These are phyloP conservation scores for Poeciliopsis gracilis DNA, from an alignment of 2,797 vertebrate genomes.

Conservation along the genomic window DNA sequence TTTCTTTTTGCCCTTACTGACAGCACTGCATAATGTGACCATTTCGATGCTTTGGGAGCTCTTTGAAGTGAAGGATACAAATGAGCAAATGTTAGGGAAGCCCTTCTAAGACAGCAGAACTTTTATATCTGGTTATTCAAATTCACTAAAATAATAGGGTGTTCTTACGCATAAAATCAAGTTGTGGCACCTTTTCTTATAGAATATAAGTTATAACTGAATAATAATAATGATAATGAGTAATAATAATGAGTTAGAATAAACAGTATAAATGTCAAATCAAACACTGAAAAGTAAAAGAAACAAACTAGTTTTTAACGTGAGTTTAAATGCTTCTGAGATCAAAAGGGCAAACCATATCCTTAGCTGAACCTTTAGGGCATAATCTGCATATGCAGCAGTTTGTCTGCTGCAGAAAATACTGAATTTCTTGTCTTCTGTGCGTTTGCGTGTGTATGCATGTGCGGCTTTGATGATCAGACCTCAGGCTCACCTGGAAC, in stretches of 20 bases:
- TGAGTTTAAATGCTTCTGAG: not conserved
- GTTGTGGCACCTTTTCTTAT: not conserved
- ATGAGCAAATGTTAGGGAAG: not conserved
- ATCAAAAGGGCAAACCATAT: constrained; percentile 8
- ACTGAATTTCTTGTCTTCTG: constrained; percentile 1
- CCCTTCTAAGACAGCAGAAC: not conserved
- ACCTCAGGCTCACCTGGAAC: constrained; percentile 86
- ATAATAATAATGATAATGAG: too few species aligned
- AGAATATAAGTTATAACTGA: too few species aligned
- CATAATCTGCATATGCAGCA: constrained; percentile 31
- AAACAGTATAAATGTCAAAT: not conserved
- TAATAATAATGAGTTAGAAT: too few species aligned
- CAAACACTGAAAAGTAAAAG: not conserved
- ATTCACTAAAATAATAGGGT: not conserved
- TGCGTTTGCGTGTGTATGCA: constrained; percentile 3
- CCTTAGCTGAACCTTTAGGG: constrained; percentile 47
- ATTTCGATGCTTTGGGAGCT: not conserved
- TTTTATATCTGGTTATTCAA: not conserved
- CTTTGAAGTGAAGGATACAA: not conserved
- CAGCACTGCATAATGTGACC: not conserved
- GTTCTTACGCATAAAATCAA: not conserved
- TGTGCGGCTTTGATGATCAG: constrained; percentile 62
- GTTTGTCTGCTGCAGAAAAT: constrained; percentile 22
- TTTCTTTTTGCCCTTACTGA: not conserved
- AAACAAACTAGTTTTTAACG: not conserved